A percentile compares a stretch with the other conserved stretches of the same genome.
phyloP scores from a whole-genome alignment of 2,888 invertebrate genomes.

The Aphrophora alni region DNA sequence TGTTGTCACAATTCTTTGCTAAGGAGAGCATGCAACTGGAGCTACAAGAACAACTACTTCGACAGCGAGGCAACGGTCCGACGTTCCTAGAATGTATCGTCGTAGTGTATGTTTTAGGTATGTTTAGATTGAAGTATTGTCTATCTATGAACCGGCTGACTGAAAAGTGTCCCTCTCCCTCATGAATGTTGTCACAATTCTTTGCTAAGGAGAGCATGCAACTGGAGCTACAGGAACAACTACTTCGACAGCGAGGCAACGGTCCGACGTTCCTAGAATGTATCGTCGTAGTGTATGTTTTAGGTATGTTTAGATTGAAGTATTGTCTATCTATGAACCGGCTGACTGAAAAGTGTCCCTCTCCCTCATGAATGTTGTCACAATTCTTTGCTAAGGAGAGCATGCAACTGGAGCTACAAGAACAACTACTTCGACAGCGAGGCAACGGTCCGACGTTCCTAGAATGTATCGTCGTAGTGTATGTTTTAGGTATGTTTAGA shows the following conservation, averaged over 20 bases:
- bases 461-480: slow-evolving; percentile 82
- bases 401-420: slow-evolving; percentile 68
- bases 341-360: too few species aligned
- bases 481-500: slow-evolving; percentile 76
- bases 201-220: slow-evolving; percentile 76
- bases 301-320: slow-evolving; percentile 72
- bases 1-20: slow-evolving; percentile 76
- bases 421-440: slow-evolving; percentile 73
- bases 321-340: too few species aligned
- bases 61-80: slow-evolving; percentile 85
- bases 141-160: too few species aligned
- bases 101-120: slow-evolving; percentile 82
- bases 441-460: slow-evolving; percentile 86
- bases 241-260: slow-evolving; percentile 79
- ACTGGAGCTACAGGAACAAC: slow-evolving; percentile 66
- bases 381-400: slow-evolving; percentile 75
- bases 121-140: too few species aligned
- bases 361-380: too few species aligned
- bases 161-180: too few species aligned
- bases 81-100: slow-evolving; percentile 84
- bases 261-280: slow-evolving; percentile 84
- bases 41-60: slow-evolving; percentile 67
- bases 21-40: slow-evolving; percentile 70
- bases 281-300: slow-evolving; percentile 81
- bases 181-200: too few species aligned